Base-by-base conservation (phyloP, 2,888 invertebrate genomes). In the Malthinus seriepunctatus region DNA sequence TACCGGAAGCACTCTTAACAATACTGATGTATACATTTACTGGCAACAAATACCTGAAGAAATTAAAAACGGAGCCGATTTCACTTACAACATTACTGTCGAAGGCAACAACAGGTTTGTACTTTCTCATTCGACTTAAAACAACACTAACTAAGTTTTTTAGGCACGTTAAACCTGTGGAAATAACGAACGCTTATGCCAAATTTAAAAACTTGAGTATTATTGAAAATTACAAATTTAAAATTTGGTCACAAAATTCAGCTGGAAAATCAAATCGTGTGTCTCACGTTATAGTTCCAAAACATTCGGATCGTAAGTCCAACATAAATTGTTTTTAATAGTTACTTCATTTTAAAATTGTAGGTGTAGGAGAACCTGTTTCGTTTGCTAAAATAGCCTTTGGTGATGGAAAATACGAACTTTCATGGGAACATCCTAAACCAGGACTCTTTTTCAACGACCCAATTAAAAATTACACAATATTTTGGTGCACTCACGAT, bases 41-140 rank as follows among this genome's bases (percentile, higher is more conserved):
- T 94, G 93, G 93, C 87, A 90, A 72, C 84, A 88, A 63, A 82
- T 93, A 49, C 84, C 85, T 12, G 82, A 83, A 42, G 83, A 84
- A 71, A 82, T 87, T 66, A 83, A 88, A 68, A 91, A 91, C 71
- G 93, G 92, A 12, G 84, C 85, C 5, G 83, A 88, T 70, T 91
- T 93, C 70, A 81, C 81, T 1, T 93, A 93, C 72, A 80, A 81
- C 64, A 82, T 91, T n/a, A 76, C 73, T 56, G 75, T 80, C 1
- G 73, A 77, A 58, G 81, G 66, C 14, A 48, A 69, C 10, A 33
- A 12, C 9, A 48, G 39, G 54, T 54, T 12, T 37, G 9, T 33
- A 10, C 42, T 38, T 51, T 58, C 63, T 11, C 31, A n/a, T n/a
- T 23, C 23, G 23, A 23, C 51, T 23, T 23, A 23, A 23, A 5